Percentiles rank a stretch among this genome's conserved stretches.
Conservation (phyloP, 2,888 invertebrate genomes). For the Panopea generosa region DNA sequence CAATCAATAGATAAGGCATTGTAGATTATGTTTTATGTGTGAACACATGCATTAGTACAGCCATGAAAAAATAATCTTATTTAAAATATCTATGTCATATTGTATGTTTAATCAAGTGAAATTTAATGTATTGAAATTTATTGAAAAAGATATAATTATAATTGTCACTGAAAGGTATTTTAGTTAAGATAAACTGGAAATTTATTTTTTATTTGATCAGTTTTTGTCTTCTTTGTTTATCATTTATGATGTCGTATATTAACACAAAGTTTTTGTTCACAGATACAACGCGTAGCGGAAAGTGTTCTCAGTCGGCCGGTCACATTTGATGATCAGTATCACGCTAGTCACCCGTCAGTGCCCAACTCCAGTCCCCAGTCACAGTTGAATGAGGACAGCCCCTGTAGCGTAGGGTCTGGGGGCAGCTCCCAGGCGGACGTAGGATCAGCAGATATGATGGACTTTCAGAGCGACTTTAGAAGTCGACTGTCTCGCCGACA, state of each 20-base stretch:
- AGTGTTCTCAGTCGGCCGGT: constrained; percentile 47
- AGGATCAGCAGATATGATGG: constrained; percentile 62
- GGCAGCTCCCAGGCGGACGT: constrained; percentile 54
- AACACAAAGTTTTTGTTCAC: constrained; percentile 23
- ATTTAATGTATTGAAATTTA: no score
- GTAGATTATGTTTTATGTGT: no score
- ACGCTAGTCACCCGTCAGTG: constrained; percentile 44
- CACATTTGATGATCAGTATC: constrained; percentile 49
- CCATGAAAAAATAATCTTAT: no score
- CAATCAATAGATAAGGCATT: no score
- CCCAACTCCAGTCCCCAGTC: constrained; percentile 55
- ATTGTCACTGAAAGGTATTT: no score
- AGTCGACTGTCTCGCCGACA: constrained; percentile 62
- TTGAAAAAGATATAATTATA: no score
- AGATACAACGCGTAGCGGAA: constrained; percentile 55
- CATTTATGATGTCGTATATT: no score
- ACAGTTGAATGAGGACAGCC: constrained; percentile 27
- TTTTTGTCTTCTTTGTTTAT: no score
- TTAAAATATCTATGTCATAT: no score
- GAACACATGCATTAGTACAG: no score
- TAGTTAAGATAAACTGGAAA: neutral
- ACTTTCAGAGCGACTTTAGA: constrained; percentile 59
- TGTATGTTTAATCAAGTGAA: no score
- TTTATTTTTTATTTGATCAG: no score
- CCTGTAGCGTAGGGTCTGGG: constrained; percentile 42